Base-by-base conservation (phyloP, 2,797 vertebrate genomes). In the Poecilia velifera region DNA sequence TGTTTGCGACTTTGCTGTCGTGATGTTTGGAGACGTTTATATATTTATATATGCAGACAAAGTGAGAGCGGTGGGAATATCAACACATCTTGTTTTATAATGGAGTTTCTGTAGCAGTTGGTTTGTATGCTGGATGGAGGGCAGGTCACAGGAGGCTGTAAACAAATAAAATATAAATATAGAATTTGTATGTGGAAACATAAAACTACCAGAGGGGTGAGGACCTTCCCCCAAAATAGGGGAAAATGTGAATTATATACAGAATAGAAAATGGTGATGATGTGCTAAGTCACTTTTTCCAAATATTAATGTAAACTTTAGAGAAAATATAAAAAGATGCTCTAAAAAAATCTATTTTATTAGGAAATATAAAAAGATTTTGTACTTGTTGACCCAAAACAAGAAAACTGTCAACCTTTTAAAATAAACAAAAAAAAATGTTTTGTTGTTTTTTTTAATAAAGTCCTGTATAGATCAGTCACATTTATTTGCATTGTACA, bases 41-140 rank as follows among this genome's bases (percentile, higher is more conserved):
- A 53, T 55, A 55, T 55, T n/a, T 55, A 82, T 76, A 75, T 10
- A 39, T 16, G 62, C 77, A 80, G 28, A 41, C 8, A 31, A 78
- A 68, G 51, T 47, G 31, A 81, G 41, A 78, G 71, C 13, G 41
- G 76, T 51, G 49, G 73, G 53, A 55, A 59, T 76, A 73, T 73
- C 81, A 83, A 71, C 59, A 64, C 59, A 83, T 81, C 59, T 79
- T 64, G 59, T n/a, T 45, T 80, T 84, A 87, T 46, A 77, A 86
- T 84, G 55, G 74, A 79, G 78, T 80, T 80, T 39, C 76, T 72
- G 62, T 76, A 73, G 86, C 74, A 43, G 78, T 28, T 77, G 46
- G 76, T 74, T 79, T 81, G 31, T 31, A 31, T 31, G 31, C 31
- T 31, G 77, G 79, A 83, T 89, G 45, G 76, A 76, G 79, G 66